Evolutionary conservation across 2,797 vertebrate genomes (phyloP).

Genomic region (Notolabrus celidotus): DNA sequence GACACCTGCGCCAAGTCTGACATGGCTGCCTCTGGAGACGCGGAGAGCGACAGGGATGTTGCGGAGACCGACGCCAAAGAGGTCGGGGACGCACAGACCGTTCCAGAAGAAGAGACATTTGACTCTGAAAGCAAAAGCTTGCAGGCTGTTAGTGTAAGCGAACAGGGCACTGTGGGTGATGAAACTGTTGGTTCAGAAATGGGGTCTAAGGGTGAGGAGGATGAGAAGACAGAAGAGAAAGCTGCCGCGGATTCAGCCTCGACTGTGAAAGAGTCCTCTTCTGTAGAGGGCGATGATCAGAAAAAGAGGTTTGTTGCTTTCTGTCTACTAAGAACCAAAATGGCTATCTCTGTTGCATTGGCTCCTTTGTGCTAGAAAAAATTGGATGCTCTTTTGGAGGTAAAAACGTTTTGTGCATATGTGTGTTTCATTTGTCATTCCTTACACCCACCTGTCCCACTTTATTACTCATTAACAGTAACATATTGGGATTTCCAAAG

Average conservation of each 20-base stretch:
- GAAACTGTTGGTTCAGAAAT: conserved; percentile 88
- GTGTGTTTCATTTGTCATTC: conserved; percentile 78
- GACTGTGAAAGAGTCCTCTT: conserved; percentile 96
- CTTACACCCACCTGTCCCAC: conserved; percentile 64
- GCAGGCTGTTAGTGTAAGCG: conserved; percentile 89
- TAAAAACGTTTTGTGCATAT: conserved; percentile 86
- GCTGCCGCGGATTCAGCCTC: conserved; percentile 90
- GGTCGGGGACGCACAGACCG: conserved; percentile 82
- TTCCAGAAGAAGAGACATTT: conserved; percentile 86
- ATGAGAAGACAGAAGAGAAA: conserved; percentile 92
- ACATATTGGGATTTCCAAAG: conserved; percentile 61
- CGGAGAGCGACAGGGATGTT: conserved; percentile 88
- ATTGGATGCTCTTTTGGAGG: conserved; percentile 86
- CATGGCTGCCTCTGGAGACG: conserved; percentile 86
- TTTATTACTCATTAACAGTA: conserved; percentile 81
- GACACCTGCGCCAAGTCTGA: conserved; percentile 83
- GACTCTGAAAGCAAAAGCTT: conserved; percentile 86
- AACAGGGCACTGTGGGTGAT: conserved; percentile 85
- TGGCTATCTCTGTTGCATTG: conserved; percentile 95
- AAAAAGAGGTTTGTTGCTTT: conserved; percentile 99
- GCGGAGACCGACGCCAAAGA: conserved; percentile 86
- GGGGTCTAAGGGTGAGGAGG: conserved; percentile 89
- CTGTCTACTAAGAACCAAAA: conserved; percentile 96
- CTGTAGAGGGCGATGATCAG: conserved; percentile 99
- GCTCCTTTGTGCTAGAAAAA: conserved; percentile 89